Evolutionary conservation across 2,888 invertebrate species (phyloP).

Genomic region (Rhorus exstirpatorius): DNA sequence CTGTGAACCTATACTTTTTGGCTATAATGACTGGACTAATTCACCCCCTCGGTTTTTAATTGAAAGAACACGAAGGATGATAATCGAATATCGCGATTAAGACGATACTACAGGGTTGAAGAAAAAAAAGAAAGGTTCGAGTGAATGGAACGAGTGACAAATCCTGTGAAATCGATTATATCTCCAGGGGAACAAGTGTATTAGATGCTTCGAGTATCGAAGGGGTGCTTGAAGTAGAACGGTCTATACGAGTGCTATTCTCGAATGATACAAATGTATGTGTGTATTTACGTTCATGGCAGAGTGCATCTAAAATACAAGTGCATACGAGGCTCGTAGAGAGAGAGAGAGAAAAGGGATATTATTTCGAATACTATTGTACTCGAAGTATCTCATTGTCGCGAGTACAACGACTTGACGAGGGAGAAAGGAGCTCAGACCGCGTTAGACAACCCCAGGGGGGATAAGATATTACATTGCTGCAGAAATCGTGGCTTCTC

Average conservation of each 20-base stretch:
- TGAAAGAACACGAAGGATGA: too few relatives aligned
- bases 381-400: slow-evolving; percentile 54
- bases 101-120: too few relatives aligned
- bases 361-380: slow-evolving; percentile 52
- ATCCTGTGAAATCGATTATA: slow-evolving; percentile 17
- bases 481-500: slow-evolving; percentile 54
- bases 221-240: background rate
- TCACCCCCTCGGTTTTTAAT: too few relatives aligned
- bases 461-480: slow-evolving; percentile 61
- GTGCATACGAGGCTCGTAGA: background rate
- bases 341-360: slow-evolving; percentile 31
- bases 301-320: slow-evolving; percentile 13
- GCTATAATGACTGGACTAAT: too few relatives aligned
- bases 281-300: slow-evolving; percentile 1
- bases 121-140: background rate
- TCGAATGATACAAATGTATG: slow-evolving; percentile 14
- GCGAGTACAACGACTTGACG: slow-evolving; percentile 19
- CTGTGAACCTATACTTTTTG: too few relatives aligned
- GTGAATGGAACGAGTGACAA: background rate
- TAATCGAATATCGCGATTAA: too few relatives aligned
- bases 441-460: slow-evolving; percentile 46
- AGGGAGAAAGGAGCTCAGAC: slow-evolving; percentile 29
- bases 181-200: background rate
- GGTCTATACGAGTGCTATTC: too few relatives aligned
- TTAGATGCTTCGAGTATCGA: background rate